These are phyloP conservation scores for Formicarius rufipectus DNA, from an alignment of 2,113 vertebrate species.

Conservation along the genomic window DNA sequence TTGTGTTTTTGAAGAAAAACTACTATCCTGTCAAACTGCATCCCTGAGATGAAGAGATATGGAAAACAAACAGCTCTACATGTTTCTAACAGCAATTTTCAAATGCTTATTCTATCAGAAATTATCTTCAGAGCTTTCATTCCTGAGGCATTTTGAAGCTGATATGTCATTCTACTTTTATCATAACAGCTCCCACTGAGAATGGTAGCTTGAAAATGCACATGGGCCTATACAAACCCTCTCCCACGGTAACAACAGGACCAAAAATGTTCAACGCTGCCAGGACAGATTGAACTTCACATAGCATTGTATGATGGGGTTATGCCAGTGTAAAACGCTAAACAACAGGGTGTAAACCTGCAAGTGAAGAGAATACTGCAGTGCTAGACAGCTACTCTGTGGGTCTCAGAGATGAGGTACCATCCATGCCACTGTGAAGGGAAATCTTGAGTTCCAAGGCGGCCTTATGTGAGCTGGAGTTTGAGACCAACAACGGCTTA, in stretches of 20 bases:
- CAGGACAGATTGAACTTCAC: neutral
- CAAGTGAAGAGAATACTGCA: neutral
- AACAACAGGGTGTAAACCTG: neutral
- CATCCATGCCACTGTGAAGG: neutral
- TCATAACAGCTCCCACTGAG: neutral
- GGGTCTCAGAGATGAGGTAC: neutral
- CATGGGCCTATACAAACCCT: neutral
- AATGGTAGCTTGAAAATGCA: neutral
- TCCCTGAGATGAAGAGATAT: neutral
- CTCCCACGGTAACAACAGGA: neutral
- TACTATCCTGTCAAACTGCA: neutral
- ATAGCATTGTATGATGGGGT: accelerated
- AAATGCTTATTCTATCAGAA: neutral
- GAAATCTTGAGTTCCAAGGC: neutral
- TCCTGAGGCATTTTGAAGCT: neutral
- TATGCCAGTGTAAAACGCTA: neutral
- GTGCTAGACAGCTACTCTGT: neutral
- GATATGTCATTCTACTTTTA: neutral
- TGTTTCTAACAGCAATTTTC: neutral
- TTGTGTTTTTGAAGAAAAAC: constrained; percentile 16
- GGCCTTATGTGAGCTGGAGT: neutral
- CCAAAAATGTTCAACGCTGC: accelerated
- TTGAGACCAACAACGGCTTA: neutral
- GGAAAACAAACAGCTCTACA: constrained; percentile 5
- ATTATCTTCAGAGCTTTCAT: neutral